Evolutionary conservation across 2,113 vertebrate species (phyloP).

Genomic region (Aspiorhynchus laticeps): DNA sequence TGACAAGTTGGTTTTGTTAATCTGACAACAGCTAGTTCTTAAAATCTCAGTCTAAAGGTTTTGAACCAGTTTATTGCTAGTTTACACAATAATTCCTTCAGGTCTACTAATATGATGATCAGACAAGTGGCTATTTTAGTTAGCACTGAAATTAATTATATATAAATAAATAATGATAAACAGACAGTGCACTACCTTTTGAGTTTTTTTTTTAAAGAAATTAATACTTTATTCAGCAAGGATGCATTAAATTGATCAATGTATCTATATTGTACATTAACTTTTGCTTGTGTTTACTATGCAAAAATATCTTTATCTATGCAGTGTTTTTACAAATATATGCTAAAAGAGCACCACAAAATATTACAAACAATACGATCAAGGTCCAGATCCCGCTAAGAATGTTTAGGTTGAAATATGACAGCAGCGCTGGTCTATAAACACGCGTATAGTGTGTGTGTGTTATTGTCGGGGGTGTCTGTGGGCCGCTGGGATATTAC

Average conservation of each 20-base stretch:
- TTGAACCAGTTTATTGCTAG: background rate
- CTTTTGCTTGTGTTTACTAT: background rate
- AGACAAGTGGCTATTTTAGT: background rate
- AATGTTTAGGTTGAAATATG: background rate
- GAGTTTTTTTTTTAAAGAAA: too few relatives aligned
- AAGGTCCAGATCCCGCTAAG: background rate
- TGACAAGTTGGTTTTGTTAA: background rate
- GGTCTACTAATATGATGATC: too few relatives aligned
- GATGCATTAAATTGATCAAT: background rate
- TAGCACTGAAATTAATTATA: background rate
- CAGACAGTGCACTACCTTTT: too few relatives aligned
- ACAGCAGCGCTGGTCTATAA: conserved; percentile 4
- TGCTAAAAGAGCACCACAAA: background rate
- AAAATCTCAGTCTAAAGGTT: background rate
- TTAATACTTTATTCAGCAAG: background rate
- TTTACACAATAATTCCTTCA: background rate
- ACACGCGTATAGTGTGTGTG: background rate
- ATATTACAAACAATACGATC: conserved; percentile 6
- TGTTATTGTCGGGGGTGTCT: background rate
- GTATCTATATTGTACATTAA: background rate
- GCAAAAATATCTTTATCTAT: background rate
- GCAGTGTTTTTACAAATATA: background rate
- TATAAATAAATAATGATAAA: too few relatives aligned
- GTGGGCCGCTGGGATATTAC: conserved; percentile 23
- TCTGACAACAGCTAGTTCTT: background rate